Evolutionary conservation across 2,888 invertebrate species (phyloP).

Genomic region (Drosophila subsilvestris): DNA sequence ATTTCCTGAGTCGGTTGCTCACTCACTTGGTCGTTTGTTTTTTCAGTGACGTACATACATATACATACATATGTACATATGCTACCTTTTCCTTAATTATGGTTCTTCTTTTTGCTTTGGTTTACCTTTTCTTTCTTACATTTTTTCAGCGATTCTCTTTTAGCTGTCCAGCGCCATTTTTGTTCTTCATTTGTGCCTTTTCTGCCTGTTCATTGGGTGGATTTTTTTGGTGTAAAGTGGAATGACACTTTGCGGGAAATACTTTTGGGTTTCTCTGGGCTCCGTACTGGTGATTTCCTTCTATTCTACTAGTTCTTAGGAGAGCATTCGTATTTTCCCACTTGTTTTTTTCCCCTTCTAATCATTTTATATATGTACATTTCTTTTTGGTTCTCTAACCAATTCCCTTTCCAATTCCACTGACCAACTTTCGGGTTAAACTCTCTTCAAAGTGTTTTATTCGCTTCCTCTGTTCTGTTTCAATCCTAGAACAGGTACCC

Average conservation of each 20-base stretch:
- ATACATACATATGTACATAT: neutral
- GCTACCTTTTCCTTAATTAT: conserved; percentile 15
- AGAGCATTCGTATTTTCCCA: neutral
- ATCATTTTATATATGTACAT: neutral
- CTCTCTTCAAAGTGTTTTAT: neutral
- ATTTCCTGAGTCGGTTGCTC: conserved; percentile 6
- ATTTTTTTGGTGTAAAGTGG: conserved; percentile 44
- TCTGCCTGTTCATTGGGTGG: conserved; percentile 53
- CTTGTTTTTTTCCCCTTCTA: too few species aligned
- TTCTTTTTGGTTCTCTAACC: neutral
- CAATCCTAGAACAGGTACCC: conserved; percentile 33
- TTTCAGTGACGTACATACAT: too few species aligned
- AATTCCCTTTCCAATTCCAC: neutral
- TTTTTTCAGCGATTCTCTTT: conserved; percentile 27
- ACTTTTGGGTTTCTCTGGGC: neutral
- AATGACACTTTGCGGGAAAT: conserved; percentile 54
- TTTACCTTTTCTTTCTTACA: conserved; percentile 11
- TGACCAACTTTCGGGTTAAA: neutral
- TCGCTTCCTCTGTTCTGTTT: neutral
- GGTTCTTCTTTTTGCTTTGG: conserved; percentile 24
- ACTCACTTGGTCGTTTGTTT: conserved; percentile 30
- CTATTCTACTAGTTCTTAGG: neutral
- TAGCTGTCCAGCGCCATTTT: conserved; percentile 21
- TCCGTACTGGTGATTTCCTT: neutral
- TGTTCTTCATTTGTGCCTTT: conserved; percentile 23